phyloP scores from a whole-genome alignment of 2,797 vertebrate species.

The Clamator glandarius region DNA sequence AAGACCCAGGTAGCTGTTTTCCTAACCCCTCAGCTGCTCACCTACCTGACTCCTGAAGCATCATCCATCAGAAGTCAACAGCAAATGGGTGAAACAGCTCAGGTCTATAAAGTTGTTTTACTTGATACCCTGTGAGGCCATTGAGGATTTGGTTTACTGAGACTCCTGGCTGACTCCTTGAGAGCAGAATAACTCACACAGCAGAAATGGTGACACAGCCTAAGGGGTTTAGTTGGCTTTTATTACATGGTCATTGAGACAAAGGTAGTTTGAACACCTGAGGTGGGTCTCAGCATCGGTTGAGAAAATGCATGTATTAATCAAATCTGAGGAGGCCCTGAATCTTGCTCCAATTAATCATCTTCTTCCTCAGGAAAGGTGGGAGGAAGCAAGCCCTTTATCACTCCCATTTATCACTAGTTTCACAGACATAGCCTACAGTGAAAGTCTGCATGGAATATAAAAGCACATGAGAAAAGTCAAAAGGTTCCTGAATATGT shows the following conservation, averaged over 20 bases:
- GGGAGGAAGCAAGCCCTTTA: background rate
- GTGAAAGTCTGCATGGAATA: background rate
- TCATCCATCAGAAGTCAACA: background rate
- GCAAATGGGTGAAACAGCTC: background rate
- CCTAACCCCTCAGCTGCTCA: background rate
- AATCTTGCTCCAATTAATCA: constrained; percentile 60
- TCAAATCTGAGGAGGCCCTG: background rate
- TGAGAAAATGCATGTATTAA: background rate
- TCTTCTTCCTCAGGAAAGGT: constrained; percentile 36
- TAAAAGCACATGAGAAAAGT: background rate
- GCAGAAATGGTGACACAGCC: background rate
- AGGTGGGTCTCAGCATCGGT: background rate
- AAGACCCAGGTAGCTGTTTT: background rate
- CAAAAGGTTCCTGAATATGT: background rate
- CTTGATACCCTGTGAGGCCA: background rate
- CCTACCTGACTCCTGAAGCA: background rate
- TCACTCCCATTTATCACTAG: constrained; percentile 56
- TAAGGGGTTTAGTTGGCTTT: background rate
- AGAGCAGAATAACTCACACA: background rate
- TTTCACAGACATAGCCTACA: background rate
- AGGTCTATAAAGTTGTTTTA: background rate
- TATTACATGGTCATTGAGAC: background rate
- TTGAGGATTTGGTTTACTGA: background rate
- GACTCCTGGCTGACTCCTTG: background rate
- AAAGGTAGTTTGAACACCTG: background rate